Conservation (phyloP, 2,797 vertebrate species). For the Glyptemys insculpta region DNA sequence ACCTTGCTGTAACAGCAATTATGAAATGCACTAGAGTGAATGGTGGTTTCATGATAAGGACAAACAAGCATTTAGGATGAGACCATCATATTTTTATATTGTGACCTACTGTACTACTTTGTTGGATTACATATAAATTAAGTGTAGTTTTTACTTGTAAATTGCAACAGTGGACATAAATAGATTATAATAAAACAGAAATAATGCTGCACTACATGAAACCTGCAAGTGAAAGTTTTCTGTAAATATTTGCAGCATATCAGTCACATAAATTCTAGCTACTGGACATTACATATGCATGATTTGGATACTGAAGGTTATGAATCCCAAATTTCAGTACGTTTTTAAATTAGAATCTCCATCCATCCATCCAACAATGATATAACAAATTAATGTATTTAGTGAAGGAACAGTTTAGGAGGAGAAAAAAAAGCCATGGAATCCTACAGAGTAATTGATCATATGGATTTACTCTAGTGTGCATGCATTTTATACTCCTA, state of each 20-base stretch:
- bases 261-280: not conserved
- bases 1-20: not conserved
- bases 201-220: not conserved
- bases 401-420: not conserved
- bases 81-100: not conserved
- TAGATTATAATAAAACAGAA: not conserved
- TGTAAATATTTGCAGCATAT: not conserved
- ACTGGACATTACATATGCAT: not conserved
- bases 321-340: not conserved
- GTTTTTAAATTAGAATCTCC: not conserved
- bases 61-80: not conserved
- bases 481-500: not conserved
- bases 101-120: not conserved
- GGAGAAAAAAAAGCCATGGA: not conserved
- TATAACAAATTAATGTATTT: not conserved
- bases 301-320: not conserved
- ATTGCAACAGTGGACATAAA: not conserved
- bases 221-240: not conserved
- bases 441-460: not conserved
- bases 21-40: not conserved
- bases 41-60: not conserved
- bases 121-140: not conserved
- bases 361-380: not conserved
- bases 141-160: not conserved
- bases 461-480: not conserved